Evolutionary conservation across 2,888 invertebrate genomes (phyloP), one percentile per base, ranked within the genome.

Genomic region (Stegana nigrithorax): DNA sequence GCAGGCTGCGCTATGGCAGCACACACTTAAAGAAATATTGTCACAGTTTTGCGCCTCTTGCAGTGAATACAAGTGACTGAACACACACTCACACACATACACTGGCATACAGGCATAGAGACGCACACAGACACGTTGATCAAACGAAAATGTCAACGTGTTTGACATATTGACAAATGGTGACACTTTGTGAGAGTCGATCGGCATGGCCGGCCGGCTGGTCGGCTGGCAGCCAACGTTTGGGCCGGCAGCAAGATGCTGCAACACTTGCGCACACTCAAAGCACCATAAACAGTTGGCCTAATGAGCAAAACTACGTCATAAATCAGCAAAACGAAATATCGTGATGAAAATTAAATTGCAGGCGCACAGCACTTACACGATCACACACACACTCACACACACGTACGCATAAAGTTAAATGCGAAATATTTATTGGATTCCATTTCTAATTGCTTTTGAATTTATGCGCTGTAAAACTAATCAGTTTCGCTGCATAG

Each of bases 91-190:
- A n/a, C n/a, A n/a, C n/a, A n/a, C n/a, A n/a, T n/a, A n/a, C n/a
- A 42, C 23, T 42, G 42, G 42, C 29, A 10, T 7, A 29, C 29
- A 7, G 29, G 5, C 6, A 6, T 10, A 10, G 6, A 29, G 29
- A 29, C 21, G 45, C 45, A 45, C 1, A 19, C 21, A 21, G 19
- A 21, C 6, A 21, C 21, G 19, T 26, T 55, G 53, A 55, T 55
- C 32, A 32, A 55, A 55, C 32, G 36, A 55, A 55, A 55, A 55
- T 55, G 32, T 32, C 32, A 36, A 55, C 32, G 53, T 55, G 53
- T 55, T 29, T 55, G 53, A 55, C 53, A 55, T 32, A 55, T 55
- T 55, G 53, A 55, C 53, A 55, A 55, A 55, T 55, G 53, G 53
- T 21, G 36, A 55, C 53, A 55, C 36, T 32, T 36, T 55, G 21